Conservation (phyloP, 2,888 invertebrate genomes). For the Timema cristinae region DNA sequence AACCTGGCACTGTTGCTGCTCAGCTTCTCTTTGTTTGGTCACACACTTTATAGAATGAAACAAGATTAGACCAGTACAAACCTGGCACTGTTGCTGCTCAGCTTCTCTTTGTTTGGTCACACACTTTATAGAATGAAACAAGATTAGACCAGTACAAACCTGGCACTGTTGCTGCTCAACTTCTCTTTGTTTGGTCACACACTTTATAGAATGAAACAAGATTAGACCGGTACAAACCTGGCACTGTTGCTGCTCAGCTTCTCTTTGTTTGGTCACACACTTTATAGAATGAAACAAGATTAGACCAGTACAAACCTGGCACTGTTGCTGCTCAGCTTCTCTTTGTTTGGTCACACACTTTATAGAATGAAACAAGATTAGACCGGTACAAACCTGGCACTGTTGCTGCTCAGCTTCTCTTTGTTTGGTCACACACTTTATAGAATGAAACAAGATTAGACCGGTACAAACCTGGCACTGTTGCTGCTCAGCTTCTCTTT, state of each 20-base stretch:
- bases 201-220: too few species aligned
- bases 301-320: slow-evolving; percentile 56
- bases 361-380: too few species aligned
- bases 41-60: slow-evolving; percentile 88
- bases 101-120: slow-evolving; percentile 82
- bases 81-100: slow-evolving; percentile 81
- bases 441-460: too few species aligned
- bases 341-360: slow-evolving; percentile 84
- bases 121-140: too few species aligned
- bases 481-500: slow-evolving; percentile 80
- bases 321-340: slow-evolving; percentile 80
- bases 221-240: slow-evolving; percentile 52
- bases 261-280: slow-evolving; percentile 80
- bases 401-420: slow-evolving; percentile 83
- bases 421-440: slow-evolving; percentile 84
- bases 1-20: slow-evolving; percentile 82
- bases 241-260: slow-evolving; percentile 80
- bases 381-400: slow-evolving; percentile 57
- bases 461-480: slow-evolving; percentile 64
- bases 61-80: slow-evolving; percentile 39
- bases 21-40: slow-evolving; percentile 79
- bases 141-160: slow-evolving; percentile 45
- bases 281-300: too few species aligned
- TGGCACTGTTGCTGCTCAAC: slow-evolving; percentile 81
- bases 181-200: slow-evolving; percentile 81